Base-by-base conservation (phyloP, 2,888 invertebrate species). In the Diarsia dahlii region DNA sequence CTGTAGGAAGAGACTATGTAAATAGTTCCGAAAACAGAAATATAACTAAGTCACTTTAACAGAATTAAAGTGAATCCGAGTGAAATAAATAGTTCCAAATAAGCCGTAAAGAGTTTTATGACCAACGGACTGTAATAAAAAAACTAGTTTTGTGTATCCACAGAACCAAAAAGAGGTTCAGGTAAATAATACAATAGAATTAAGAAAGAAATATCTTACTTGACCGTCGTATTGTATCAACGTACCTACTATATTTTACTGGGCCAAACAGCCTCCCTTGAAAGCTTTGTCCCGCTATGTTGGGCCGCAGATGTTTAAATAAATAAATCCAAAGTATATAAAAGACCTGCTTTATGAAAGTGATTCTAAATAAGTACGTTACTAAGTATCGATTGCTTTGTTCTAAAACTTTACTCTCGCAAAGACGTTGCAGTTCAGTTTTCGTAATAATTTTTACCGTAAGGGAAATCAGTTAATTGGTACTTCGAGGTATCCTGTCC, bases 181-280 rank as follows among this genome's bases (percentile, higher is more conserved):
- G 54, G 71, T 86, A 79, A 85, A 85, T 85, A 83, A 83, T 83
- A 76, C 23, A 83, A 74, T n/a, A 23, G 73, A 83, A 83, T 82
- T 85, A 84, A 85, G 79, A 78, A 62, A 75, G 62, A 79, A 82
- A 83, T 78, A 74, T 76, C 60, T 74, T 67, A 69, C 69, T 71
- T 67, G 86, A 76, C 86, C 86, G 71, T 83, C 69, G 74, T 84
- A 79, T 75, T 69, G 86, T 79, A 85, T 83, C 74, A 84, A 72
- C 63, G 63, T 39, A 58, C 58, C 58, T 58, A 58, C 75, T 71
- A 66, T 85, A 72, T 74, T 73, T 85, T 71, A 71, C 62, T 39
- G n/a, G 86, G 58, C 62, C 73, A 52, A 82, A 85, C 58, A 65
- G 73, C 62, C 68, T 82, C 70, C 46, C 62, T 65, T 76, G 73